These are phyloP conservation scores for Lysiphlebus fabarum DNA, from an alignment of 1,140 invertebrate genomes.

Conservation along the genomic window DNA sequence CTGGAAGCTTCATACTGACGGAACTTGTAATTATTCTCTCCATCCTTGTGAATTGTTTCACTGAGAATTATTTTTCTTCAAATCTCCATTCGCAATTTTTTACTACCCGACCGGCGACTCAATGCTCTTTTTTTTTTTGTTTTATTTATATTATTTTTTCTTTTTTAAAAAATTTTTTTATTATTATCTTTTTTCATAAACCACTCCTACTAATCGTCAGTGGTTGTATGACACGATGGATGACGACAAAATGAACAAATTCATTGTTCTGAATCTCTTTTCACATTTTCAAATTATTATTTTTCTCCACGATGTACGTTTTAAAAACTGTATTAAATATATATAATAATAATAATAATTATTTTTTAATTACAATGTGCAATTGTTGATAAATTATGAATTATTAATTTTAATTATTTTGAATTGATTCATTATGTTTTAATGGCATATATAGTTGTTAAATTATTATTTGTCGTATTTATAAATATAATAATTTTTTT, in stretches of 20 bases:
- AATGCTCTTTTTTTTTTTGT: slow-evolving; percentile 8
- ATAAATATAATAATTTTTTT: slow-evolving; percentile 1
- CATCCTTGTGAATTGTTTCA: slow-evolving; percentile 45
- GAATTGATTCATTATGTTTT: background rate
- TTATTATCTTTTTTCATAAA: background rate
- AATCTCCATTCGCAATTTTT: slow-evolving; percentile 15
- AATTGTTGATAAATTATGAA: too few species aligned
- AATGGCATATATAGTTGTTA: slow-evolving; percentile 5
- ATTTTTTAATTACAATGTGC: too few species aligned
- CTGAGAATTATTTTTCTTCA: slow-evolving; percentile 37
- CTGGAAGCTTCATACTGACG: slow-evolving; percentile 36
- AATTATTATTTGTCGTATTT: background rate
- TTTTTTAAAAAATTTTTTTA: background rate
- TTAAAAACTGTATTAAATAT: too few species aligned
- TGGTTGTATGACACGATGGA: background rate
- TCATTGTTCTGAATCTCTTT: too few species aligned
- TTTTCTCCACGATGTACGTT: background rate
- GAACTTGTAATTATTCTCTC: slow-evolving; percentile 45
- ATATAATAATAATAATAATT: too few species aligned
- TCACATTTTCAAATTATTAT: background rate
- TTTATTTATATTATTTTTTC: too few species aligned
- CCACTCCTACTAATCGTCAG: background rate
- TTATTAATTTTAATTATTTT: too few species aligned
- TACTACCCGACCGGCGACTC: background rate
- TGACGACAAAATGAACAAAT: too few species aligned